Percentiles rank a stretch among this genome's conserved stretches.
Conservation (phyloP, 2,888 invertebrate genomes). For the Caenorhabditis plicata region DNA sequence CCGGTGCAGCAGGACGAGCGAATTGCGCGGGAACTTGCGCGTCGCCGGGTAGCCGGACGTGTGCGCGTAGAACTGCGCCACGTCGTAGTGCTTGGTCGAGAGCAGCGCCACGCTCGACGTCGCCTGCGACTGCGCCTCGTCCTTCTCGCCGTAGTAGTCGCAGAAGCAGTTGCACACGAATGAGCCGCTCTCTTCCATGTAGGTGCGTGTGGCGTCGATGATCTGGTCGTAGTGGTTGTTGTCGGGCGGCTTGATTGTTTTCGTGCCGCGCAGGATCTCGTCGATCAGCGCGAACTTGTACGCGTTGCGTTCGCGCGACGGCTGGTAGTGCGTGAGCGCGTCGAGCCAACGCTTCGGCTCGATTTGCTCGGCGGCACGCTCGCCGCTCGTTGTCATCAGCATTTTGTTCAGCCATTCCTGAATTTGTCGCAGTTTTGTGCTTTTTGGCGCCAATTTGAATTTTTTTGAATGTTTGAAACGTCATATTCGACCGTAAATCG, state of each 20-base stretch:
- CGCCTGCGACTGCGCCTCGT: constrained; percentile 15
- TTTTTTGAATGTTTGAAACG: no score
- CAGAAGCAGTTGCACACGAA: constrained; percentile 35
- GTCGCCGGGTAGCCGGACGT: neutral
- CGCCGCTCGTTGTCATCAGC: neutral
- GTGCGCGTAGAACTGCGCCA: constrained; percentile 12
- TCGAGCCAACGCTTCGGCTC: constrained; percentile 37
- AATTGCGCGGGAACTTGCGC: constrained; percentile 1
- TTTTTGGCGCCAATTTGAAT: no score
- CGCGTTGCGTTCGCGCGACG: constrained; percentile 30
- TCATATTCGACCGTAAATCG: no score
- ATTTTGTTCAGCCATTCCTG: constrained; percentile 15
- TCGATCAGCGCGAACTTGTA: constrained; percentile 43
- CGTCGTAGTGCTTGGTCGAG: constrained; percentile 12
- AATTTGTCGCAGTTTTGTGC: no score
- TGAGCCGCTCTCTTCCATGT: constrained; percentile 35
- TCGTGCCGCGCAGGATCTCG: constrained; percentile 26
- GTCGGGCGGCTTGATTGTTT: constrained; percentile 22
- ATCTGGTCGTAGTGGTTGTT: constrained; percentile 29
- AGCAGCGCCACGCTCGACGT: neutral
- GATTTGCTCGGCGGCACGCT: constrained; percentile 2
- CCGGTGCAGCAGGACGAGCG: neutral
- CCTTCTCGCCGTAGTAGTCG: constrained; percentile 36
- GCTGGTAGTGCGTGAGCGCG: constrained; percentile 26
- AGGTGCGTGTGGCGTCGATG: constrained; percentile 32